phyloP scores from a whole-genome alignment of 2,888 invertebrate genomes.

The Ephialtes manifestator region DNA sequence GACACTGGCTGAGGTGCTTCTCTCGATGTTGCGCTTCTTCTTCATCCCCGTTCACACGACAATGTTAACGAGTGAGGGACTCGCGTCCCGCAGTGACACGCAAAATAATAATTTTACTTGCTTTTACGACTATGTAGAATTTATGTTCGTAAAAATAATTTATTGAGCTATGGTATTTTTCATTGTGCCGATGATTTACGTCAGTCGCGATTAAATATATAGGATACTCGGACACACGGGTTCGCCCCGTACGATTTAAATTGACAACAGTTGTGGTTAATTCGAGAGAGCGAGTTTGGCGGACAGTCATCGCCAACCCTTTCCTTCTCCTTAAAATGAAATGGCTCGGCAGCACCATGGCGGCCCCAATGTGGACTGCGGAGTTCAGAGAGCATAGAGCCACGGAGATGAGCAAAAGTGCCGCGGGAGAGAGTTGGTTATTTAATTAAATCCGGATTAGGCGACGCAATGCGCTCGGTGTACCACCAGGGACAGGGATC shows the following conservation, averaged over 20 bases:
- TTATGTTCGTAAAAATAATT: neutral
- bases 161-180: slow-evolving; percentile 8
- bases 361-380: slow-evolving; percentile 9
- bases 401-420: slow-evolving; percentile 46
- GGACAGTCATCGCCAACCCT: slow-evolving; percentile 55
- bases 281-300: slow-evolving; percentile 49
- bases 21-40: slow-evolving; percentile 14
- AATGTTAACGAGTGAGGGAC: slow-evolving; percentile 12
- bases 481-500: slow-evolving; percentile 38
- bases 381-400: slow-evolving; percentile 33
- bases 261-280: slow-evolving; percentile 85
- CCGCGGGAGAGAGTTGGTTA: slow-evolving; percentile 72
- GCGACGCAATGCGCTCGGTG: slow-evolving; percentile 61
- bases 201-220: slow-evolving; percentile 2
- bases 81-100: neutral
- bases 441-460: slow-evolving; percentile 85
- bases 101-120: slow-evolving; percentile 16
- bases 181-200: neutral
- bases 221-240: slow-evolving; percentile 11
- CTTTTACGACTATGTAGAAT: slow-evolving; percentile 24
- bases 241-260: neutral
- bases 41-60: neutral
- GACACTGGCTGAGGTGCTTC: slow-evolving; percentile 16
- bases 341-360: neutral
- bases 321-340: neutral